Evolutionary conservation across 2,888 invertebrate genomes (phyloP).

Genomic region (Scaeva pyrastri): DNA sequence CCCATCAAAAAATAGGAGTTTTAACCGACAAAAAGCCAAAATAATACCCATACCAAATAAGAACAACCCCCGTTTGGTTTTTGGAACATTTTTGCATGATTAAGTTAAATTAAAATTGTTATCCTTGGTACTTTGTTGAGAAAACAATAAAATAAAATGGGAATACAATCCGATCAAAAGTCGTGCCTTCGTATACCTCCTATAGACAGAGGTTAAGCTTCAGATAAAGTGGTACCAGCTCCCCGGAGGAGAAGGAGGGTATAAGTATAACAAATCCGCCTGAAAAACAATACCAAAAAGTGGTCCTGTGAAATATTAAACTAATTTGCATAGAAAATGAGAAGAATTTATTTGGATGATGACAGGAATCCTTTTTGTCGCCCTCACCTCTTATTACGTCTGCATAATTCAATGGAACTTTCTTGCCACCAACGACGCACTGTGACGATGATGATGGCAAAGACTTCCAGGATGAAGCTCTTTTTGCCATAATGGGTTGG

Average conservation of each 20-base stretch:
- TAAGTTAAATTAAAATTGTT: constrained; percentile 77
- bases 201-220: neutral
- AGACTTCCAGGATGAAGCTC: constrained; percentile 38
- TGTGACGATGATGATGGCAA: too few relatives aligned
- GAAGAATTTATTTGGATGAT: constrained; percentile 9
- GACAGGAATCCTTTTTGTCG: constrained; percentile 38
- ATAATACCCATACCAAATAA: constrained; percentile 53
- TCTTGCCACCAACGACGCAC: too few relatives aligned
- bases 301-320: constrained; percentile 65
- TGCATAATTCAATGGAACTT: constrained; percentile 34
- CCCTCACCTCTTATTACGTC: neutral
- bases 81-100: constrained; percentile 33
- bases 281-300: constrained; percentile 48
- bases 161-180: constrained; percentile 24
- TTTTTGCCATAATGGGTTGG: neutral
- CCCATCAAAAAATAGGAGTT: neutral
- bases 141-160: constrained; percentile 50
- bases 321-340: constrained; percentile 71
- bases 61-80: too few relatives aligned
- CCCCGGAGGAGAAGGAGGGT: neutral
- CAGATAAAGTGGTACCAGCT: neutral
- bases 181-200: neutral
- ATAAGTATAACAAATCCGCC: constrained; percentile 40
- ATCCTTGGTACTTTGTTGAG: constrained; percentile 72
- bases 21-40: constrained; percentile 75